These are phyloP conservation scores for Tragelaphus buxtoni DNA, from an alignment of 2,113 vertebrate species.

Conservation along the genomic window DNA sequence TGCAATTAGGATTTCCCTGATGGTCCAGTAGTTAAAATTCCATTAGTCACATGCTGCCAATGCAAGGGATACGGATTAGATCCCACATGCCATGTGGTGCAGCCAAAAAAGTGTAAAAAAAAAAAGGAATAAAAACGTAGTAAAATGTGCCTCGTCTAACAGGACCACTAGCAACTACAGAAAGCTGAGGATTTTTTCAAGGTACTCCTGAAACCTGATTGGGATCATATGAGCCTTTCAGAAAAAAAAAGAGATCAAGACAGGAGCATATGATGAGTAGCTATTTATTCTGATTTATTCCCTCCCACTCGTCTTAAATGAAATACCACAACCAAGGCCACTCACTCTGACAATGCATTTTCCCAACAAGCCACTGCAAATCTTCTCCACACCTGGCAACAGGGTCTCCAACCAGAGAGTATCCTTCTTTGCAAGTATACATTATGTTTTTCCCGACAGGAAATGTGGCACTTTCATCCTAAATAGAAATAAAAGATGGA, in stretches of 20 bases:
- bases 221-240: not conserved
- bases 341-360: conserved; percentile 87
- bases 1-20: not conserved
- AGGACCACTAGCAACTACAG: not conserved
- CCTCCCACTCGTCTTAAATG: not conserved
- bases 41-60: not conserved
- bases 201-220: not conserved
- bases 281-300: not conserved
- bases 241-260: not conserved
- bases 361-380: conserved; percentile 82
- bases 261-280: fast-evolving
- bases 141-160: not conserved
- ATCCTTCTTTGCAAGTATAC: conserved; percentile 86
- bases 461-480: conserved; percentile 78
- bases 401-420: conserved; percentile 83
- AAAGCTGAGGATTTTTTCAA: not conserved
- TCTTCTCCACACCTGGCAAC: conserved; percentile 83
- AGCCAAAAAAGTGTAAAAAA: not conserved
- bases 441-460: conserved; percentile 84
- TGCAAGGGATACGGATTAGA: not conserved
- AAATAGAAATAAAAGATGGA: conserved; percentile 46
- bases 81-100: not conserved
- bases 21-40: not conserved
- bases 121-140: not conserved
- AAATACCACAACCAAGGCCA: not conserved